phyloP scores from a whole-genome alignment of 1,140 invertebrate species.

The Himalopsyche phryganea region DNA sequence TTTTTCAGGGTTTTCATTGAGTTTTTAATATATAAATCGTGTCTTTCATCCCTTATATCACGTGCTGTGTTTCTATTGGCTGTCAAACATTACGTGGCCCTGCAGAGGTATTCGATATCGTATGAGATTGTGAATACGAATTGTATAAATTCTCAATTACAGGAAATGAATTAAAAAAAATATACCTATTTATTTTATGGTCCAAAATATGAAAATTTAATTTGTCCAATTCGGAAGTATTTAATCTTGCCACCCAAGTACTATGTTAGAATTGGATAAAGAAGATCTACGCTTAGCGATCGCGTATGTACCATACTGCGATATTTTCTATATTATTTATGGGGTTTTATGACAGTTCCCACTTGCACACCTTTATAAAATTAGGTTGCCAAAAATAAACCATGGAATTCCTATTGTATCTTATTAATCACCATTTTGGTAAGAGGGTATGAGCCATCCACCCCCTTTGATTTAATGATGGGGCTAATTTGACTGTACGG shows the following conservation, averaged over 20 bases:
- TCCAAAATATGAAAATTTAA: not conserved
- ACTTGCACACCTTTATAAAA: too few species aligned
- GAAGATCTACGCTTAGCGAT: too few species aligned
- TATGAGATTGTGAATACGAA: not conserved
- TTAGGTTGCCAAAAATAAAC: too few species aligned
- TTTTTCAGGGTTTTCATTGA: not conserved
- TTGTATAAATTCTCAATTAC: not conserved
- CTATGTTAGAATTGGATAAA: not conserved
- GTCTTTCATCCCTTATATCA: not conserved
- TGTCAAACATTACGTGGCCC: constrained; percentile 31
- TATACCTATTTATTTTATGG: not conserved
- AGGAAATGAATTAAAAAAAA: not conserved
- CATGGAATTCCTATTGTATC: too few species aligned
- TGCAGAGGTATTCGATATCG: too few species aligned
- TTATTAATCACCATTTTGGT: too few species aligned
- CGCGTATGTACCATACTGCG: too few species aligned
- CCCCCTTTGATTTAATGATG: too few species aligned
- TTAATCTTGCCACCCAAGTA: constrained; percentile 1
- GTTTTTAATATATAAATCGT: constrained; percentile 18
- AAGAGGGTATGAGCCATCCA: too few species aligned
- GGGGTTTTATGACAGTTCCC: too few species aligned
- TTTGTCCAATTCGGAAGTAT: not conserved
- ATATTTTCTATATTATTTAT: too few species aligned
- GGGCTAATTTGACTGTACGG: too few species aligned
- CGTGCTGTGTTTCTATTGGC: constrained; percentile 29